These are phyloP conservation scores for Galerucella calmariensis DNA, from an alignment of 2,888 invertebrate species.

Conservation along the genomic window DNA sequence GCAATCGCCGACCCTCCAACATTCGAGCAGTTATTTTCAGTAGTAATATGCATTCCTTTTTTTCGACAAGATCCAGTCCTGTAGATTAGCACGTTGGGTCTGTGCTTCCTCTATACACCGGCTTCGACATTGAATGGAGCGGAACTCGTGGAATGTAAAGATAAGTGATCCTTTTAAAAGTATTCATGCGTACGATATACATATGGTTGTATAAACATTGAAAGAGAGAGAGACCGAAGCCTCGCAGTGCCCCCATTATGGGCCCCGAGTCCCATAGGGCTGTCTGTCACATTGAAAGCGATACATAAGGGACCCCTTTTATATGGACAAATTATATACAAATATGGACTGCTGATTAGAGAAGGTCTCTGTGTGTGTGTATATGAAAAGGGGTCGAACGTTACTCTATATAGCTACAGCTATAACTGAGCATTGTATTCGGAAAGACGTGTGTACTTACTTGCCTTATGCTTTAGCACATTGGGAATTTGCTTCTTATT, in stretches of 20 bases:
- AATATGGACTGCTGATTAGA: slow-evolving; percentile 66
- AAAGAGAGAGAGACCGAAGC: slow-evolving; percentile 19
- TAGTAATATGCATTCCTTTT: neutral
- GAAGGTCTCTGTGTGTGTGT: slow-evolving; percentile 41
- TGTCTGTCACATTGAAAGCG: slow-evolving; percentile 63
- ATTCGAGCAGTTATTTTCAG: too few species aligned
- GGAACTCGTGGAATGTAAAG: slow-evolving; percentile 58
- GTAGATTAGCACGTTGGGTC: slow-evolving; percentile 18
- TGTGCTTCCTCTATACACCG: slow-evolving; percentile 6
- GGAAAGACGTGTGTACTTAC: slow-evolving; percentile 18
- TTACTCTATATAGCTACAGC: slow-evolving; percentile 15
- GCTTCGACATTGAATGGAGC: slow-evolving; percentile 47
- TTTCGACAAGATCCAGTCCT: slow-evolving; percentile 14
- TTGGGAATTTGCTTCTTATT: slow-evolving; percentile 35
- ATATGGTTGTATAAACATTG: slow-evolving; percentile 62
- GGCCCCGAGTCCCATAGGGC: slow-evolving; percentile 53
- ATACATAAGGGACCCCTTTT: slow-evolving; percentile 63
- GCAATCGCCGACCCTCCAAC: too few species aligned
- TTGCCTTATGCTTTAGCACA: slow-evolving; percentile 40
- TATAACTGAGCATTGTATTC: slow-evolving; percentile 25
- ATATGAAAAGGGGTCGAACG: slow-evolving; percentile 31
- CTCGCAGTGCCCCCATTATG: slow-evolving; percentile 46
- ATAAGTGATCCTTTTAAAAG: slow-evolving; percentile 63
- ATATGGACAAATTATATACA: slow-evolving; percentile 67
- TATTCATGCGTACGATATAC: slow-evolving; percentile 64